Evolutionary conservation across 2,113 vertebrate species (phyloP), one percentile per base, ranked within the genome.

Genomic region (Sciurus niger): DNA sequence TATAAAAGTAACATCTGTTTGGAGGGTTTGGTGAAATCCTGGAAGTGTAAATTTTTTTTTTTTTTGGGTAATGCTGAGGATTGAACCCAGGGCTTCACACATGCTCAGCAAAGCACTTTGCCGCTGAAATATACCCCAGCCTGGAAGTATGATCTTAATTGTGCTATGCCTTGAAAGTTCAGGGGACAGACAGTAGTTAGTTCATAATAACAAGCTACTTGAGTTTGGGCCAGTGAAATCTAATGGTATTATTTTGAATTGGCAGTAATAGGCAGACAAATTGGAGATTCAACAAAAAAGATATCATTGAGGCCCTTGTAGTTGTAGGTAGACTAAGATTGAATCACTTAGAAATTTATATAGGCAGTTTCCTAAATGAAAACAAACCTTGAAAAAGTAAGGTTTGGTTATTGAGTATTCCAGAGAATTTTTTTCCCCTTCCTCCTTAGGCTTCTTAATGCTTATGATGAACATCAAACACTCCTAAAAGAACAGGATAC

Each of bases 401-500:
- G 0, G 73, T 82, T 76, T 76, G 17, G 46, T n/a, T 77, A 77
- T 91, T 93, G 11, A 70, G 37, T 90, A 95, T 96, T 95, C 17
- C 34, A 92, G 55, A 84, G 70, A 20, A 51, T 18, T 60, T 58
- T 2, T 72, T 73, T 74, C 95, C 95, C 20, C 51, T 93, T 85
- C 3, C 60, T 12, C 40, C 72, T 58, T 76, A 99, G 99, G 96
- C 99, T 99, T 65, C 96, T 99, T 96, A 98, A 99, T 78, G 99
- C 99, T 28, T 99, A 99, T 43, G 99, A 99, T 13, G 99, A 99
- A 84, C 99, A 99, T 74, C 99, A 99, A 88, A 99, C 99, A 8
- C 99, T 99, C 74, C 97, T 99, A 67, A 99, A 99, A 98, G 99
- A 99, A 98, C 99, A 99, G 46, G 99, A 99, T n/a, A 97, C 98